These are phyloP conservation scores for Patella pellucida DNA, from an alignment of 2,888 invertebrate genomes.

Conservation along the genomic window DNA sequence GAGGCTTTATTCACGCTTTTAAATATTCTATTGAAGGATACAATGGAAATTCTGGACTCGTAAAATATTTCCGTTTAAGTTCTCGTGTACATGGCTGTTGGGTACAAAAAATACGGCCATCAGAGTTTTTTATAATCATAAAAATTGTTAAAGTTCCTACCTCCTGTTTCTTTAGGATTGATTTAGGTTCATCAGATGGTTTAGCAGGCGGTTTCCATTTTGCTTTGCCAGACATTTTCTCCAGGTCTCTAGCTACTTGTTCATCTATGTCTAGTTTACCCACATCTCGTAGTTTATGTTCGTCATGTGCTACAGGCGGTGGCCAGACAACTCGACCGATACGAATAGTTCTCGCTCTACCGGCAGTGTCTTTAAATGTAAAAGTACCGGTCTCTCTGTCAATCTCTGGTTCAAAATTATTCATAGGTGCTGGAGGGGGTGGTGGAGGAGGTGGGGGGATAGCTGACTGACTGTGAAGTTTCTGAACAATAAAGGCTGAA, in stretches of 20 bases:
- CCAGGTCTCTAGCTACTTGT: conserved; percentile 53
- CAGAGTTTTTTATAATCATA: too few relatives aligned
- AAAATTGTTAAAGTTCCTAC: background rate
- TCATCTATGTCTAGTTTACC: conserved; percentile 66
- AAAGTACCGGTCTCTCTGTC: conserved; percentile 55
- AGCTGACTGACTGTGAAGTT: conserved; percentile 37
- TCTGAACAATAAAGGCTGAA: conserved; percentile 15
- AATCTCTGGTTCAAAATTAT: conserved; percentile 33
- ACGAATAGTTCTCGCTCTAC: conserved; percentile 92
- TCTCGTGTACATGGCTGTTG: too few relatives aligned
- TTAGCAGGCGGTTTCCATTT: conserved; percentile 43
- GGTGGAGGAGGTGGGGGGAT: conserved; percentile 56
- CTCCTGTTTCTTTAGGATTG: conserved; percentile 39
- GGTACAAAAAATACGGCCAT: too few relatives aligned
- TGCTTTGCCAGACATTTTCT: conserved; percentile 44
- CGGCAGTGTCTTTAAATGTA: conserved; percentile 78
- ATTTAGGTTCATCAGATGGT: conserved; percentile 35
- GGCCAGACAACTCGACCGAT: conserved; percentile 86
- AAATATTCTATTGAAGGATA: too few relatives aligned
- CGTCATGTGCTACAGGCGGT: conserved; percentile 81
- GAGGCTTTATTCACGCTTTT: too few relatives aligned
- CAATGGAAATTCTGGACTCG: too few relatives aligned
- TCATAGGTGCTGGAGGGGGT: conserved; percentile 82
- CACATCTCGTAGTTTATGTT: conserved; percentile 71
- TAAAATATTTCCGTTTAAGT: too few relatives aligned